Conservation (phyloP, 2,888 invertebrate genomes). For the Rotaria macrura region DNA sequence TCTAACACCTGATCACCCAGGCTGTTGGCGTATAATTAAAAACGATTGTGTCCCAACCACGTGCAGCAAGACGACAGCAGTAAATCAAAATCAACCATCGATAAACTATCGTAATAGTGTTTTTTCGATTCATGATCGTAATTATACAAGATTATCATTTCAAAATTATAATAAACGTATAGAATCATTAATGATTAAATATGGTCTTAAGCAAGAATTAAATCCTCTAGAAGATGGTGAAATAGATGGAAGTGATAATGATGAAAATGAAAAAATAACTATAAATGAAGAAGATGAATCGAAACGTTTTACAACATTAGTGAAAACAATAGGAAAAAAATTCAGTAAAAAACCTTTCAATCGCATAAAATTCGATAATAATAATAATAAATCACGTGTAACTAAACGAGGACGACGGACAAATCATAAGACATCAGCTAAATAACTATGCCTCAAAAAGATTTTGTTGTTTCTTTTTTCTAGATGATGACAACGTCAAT, state of each 20-base stretch:
- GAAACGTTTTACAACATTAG: not conserved
- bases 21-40: slow-evolving; percentile 16
- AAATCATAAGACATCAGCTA: not conserved
- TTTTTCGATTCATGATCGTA: not conserved
- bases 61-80: not conserved
- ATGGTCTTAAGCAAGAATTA: not conserved
- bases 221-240: slow-evolving; percentile 1
- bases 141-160: slow-evolving; percentile 4
- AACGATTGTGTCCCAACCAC: not conserved
- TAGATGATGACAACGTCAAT: not conserved
- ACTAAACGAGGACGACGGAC: not conserved
- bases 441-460: not conserved
- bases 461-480: not conserved
- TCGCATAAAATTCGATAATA: not conserved
- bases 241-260: not conserved
- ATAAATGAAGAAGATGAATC: not conserved
- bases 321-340: slow-evolving; percentile 14
- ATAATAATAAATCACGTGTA: not conserved
- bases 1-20: not conserved
- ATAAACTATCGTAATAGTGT: not conserved
- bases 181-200: not conserved
- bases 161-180: slow-evolving; percentile 5
- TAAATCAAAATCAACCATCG: not conserved
- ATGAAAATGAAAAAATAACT: not conserved
- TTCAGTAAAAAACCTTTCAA: not conserved